Conservation (phyloP, 2,797 vertebrate genomes). For the Dromococcyx pavoninus region DNA sequence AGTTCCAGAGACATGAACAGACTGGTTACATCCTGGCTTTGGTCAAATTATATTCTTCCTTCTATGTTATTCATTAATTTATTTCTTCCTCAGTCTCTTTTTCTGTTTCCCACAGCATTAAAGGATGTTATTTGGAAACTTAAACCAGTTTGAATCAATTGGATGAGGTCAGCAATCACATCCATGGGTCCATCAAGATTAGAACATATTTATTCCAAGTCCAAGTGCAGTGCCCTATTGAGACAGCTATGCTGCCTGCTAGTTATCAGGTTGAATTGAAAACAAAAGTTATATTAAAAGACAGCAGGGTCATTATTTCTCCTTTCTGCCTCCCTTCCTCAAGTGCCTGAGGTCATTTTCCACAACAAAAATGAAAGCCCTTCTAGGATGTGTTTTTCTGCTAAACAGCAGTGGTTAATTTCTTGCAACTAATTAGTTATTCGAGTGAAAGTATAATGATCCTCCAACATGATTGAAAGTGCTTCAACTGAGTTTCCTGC, state of each 20-base stretch:
- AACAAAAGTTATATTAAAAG: slow-evolving; percentile 50
- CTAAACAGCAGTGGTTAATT: slow-evolving; percentile 57
- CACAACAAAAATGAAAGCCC: slow-evolving; percentile 44
- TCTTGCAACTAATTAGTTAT: slow-evolving; percentile 62
- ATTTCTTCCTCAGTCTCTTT: not conserved
- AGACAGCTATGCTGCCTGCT: not conserved
- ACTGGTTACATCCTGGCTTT: not conserved
- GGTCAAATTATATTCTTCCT: not conserved
- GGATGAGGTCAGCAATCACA: not conserved
- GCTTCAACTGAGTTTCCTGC: slow-evolving; percentile 59
- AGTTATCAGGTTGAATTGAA: slow-evolving; percentile 27
- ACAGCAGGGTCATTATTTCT: slow-evolving; percentile 38
- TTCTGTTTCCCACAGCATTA: not conserved
- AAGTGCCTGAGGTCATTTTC: slow-evolving; percentile 53
- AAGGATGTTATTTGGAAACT: not conserved
- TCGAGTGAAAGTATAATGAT: slow-evolving; percentile 62
- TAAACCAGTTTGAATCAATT: not conserved
- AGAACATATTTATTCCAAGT: not conserved
- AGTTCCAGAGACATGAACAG: not conserved
- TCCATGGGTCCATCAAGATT: not conserved
- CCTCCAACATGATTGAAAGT: slow-evolving; percentile 54
- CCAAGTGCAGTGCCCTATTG: not conserved
- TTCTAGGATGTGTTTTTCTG: slow-evolving; percentile 36
- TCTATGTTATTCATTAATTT: not conserved
- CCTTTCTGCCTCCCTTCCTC: not conserved